These are phyloP conservation scores for Lota lota DNA, from an alignment of 2,113 vertebrate species.

Conservation along the genomic window DNA sequence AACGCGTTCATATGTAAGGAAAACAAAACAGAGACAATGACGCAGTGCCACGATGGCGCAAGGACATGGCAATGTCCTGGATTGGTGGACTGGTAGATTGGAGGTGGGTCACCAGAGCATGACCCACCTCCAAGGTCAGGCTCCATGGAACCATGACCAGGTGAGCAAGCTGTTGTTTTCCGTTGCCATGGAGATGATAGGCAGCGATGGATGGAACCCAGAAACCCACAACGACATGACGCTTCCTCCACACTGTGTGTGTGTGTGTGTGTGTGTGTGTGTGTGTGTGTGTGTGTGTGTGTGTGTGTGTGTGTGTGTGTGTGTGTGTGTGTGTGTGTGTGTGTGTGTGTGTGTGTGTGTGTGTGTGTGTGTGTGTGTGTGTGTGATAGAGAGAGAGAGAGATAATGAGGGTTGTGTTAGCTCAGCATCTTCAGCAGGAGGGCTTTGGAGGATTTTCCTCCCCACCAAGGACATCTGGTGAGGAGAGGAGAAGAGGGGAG, in stretches of 20 bases:
- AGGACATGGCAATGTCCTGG: not conserved
- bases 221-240: not conserved
- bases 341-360: not conserved
- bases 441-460: conserved; percentile 44
- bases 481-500: conserved; percentile 20
- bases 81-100: too few relatives aligned
- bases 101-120: too few relatives aligned
- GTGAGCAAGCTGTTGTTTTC: not conserved
- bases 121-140: not conserved
- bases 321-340: too few relatives aligned
- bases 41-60: not conserved
- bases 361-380: conserved; percentile 12
- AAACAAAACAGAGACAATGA: too few relatives aligned
- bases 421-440: conserved; percentile 59
- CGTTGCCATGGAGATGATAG: too few relatives aligned
- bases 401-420: conserved; percentile 44
- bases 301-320: too few relatives aligned
- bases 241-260: conserved; percentile 19
- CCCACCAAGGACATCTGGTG: conserved; percentile 58
- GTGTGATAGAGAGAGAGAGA: conserved; percentile 19
- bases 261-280: not conserved
- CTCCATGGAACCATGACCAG: not conserved
- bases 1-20: too few relatives aligned
- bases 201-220: too few relatives aligned
- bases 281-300: not conserved